These are phyloP conservation scores for Olivierus martensii DNA, from an alignment of 1,140 invertebrate species.

Conservation along the genomic window DNA sequence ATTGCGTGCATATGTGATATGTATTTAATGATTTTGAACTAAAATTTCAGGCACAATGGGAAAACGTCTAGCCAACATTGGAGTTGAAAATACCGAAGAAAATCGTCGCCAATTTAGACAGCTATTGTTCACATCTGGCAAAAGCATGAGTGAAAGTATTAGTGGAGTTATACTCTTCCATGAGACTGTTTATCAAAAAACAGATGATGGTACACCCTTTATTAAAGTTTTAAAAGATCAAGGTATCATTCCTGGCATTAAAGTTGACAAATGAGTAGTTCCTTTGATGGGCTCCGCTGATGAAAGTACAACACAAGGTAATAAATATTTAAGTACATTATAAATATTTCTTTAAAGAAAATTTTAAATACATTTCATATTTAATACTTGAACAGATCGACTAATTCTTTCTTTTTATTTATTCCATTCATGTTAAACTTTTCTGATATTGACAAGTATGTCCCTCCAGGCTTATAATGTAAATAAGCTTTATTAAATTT, in stretches of 20 bases:
- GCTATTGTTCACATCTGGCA: conserved; percentile 74
- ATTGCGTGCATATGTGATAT: neutral
- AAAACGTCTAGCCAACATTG: conserved; percentile 61
- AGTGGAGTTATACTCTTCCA: conserved; percentile 91
- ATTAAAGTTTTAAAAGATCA: conserved; percentile 60
- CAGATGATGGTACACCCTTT: conserved; percentile 71
- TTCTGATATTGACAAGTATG: too few species aligned
- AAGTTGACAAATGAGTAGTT: conserved; percentile 80
- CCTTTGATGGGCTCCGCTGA: conserved; percentile 75
- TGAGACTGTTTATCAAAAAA: conserved; percentile 92
- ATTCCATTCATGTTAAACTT: too few species aligned
- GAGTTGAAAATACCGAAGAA: conserved; percentile 52
- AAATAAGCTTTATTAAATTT: too few species aligned
- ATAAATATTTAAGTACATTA: neutral
- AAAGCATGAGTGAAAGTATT: conserved; percentile 45
- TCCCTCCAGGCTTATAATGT: too few species aligned
- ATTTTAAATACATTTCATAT: too few species aligned
- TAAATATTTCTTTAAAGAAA: neutral
- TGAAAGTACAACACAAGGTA: conserved; percentile 85
- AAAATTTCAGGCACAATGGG: conserved; percentile 55
- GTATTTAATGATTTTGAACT: neutral
- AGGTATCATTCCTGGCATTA: conserved; percentile 82
- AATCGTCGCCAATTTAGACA: conserved; percentile 65
- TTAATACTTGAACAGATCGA: too few species aligned
- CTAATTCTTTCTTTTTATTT: too few species aligned